Evolutionary conservation across 2,113 vertebrate genomes (phyloP), one percentile per base, ranked within the genome.

Genomic region (Rhipidura dahli): DNA sequence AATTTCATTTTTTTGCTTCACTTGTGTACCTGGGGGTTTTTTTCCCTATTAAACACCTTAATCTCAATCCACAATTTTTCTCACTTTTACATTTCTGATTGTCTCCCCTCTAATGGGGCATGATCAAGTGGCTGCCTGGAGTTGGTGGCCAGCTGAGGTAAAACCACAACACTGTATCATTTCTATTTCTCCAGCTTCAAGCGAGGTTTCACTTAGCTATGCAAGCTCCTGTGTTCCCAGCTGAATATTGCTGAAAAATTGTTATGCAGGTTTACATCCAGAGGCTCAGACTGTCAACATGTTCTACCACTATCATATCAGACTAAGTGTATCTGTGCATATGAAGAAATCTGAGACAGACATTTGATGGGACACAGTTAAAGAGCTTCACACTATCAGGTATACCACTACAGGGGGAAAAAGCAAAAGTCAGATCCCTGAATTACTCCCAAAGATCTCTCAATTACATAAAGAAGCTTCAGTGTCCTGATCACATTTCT

Each of bases 401-500:
- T 61, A 30, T 16, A 76, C 14, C 1, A 2, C 63, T 44, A 39
- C 15, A 50, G 40, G 15, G 15, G 18, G 5, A 31, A 51, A 89
- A 89, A 68, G 53, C 30, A 76, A 11, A 71, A 81, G 33, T 47
- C 57, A 57, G 19, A 51, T 37, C 26, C 39, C 26, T 68, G 9
- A 56, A 57, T 53, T 84, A 49, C 26, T 66, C n/a, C 40, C 35
- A 35, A 24, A 66, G 13, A 57, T 35, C 40, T 50, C 40, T 18
- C 20, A 11, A 8, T 28, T 56, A 51, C 17, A 27, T 24, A 13
- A 44, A 76, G 27, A 7, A 19, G 10, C 24, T 16, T 39, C 23
- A 20, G 33, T 1, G 1, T 40, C 31, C 57, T 39, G 9, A 35
- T 54, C 27, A 24, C 1, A 0, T 64, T 69, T 39, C 80, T 66